Conservation (phyloP, 1,140 invertebrate genomes). For the Nasonia longicornis region DNA sequence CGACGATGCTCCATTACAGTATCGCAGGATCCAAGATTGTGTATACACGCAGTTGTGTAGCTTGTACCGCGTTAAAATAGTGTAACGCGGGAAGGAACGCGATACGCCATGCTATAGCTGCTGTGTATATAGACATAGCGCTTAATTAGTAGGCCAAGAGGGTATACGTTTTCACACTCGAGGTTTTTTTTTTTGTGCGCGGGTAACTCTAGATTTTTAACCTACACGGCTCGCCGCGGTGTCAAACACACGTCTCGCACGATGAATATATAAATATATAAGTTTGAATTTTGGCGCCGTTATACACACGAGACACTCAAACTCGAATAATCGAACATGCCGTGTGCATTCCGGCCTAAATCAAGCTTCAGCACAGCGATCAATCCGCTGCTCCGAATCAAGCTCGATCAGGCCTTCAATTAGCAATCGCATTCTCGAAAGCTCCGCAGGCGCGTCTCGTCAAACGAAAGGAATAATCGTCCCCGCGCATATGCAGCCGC, state of each 20-base stretch:
- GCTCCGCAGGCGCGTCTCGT: too few relatives aligned
- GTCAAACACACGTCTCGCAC: not conserved
- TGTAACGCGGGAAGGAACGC: not conserved
- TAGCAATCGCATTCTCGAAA: conserved; percentile 1
- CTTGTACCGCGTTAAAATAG: not conserved
- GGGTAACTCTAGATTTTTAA: conserved; percentile 40
- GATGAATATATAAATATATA: too few relatives aligned
- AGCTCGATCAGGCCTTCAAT: conserved; percentile 14
- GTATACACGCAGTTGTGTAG: too few relatives aligned
- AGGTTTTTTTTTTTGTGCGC: not conserved
- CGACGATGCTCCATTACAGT: too few relatives aligned
- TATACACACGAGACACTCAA: too few relatives aligned
- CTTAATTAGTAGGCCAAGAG: conserved; percentile 35
- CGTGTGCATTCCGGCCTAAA: too few relatives aligned
- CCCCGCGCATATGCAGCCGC: too few relatives aligned
- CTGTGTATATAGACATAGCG: not conserved
- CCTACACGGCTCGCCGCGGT: not conserved
- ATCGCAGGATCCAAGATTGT: too few relatives aligned
- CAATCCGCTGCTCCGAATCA: not conserved
- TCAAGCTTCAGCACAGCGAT: too few relatives aligned
- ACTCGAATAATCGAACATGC: too few relatives aligned
- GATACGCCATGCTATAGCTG: not conserved
- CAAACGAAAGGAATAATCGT: not conserved
- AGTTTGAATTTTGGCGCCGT: too few relatives aligned
- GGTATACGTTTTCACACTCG: conserved; percentile 18